Base-by-base conservation (phyloP, 2,113 vertebrate genomes). In the Halcyon malimbica region DNA sequence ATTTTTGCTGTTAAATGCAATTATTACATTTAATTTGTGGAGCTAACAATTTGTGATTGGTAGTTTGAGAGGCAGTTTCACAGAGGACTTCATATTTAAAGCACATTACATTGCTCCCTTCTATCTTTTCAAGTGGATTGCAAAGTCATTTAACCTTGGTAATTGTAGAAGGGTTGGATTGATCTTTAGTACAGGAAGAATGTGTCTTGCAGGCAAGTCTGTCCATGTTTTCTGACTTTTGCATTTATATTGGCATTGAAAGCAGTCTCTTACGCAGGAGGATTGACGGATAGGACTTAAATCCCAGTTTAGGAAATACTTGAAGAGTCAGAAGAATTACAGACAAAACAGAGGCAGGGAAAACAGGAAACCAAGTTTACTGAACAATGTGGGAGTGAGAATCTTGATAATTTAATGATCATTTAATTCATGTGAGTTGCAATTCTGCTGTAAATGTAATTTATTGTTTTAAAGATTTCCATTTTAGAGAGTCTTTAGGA, bases 231-330 rank as follows among this genome's bases (percentile, higher is more conserved):
- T 83, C 65, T 84, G 78, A 54, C 24, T 86, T 73, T 15, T 39
- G 53, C 39, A 16, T 94, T 96, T 91, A n/a, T 77, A 67, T 70
- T 94, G 96, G 78, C 84, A 24, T 42, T 3, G 3, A 91, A 93
- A 57, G 21, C 11, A 24, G 44, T 31, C 62, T 69, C 65, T 85
- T 64, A 69, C 0, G 1, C n/a, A 87, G 80, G 83, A 64, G 69
- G 64, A n/a, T 51, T 50, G 96, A 97, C 87, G 93, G 96, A 83
- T 91, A 93, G 76, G 83, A 93, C 54, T 74, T 93, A 91, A 96
- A 98, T 96, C 92, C 74, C 91, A 94, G 91, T 91, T 96, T 97
- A 97, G 96, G 97, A 98, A 98, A 98, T 98, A 97, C 95, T 97
- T 97, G 80, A 78, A 97, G 98, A 96, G 94, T 98, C 97, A 97